A percentile compares a stretch with the other conserved stretches of the same genome.
Conservation (phyloP, 2,888 invertebrate species). For the Slavum lentiscoides region DNA sequence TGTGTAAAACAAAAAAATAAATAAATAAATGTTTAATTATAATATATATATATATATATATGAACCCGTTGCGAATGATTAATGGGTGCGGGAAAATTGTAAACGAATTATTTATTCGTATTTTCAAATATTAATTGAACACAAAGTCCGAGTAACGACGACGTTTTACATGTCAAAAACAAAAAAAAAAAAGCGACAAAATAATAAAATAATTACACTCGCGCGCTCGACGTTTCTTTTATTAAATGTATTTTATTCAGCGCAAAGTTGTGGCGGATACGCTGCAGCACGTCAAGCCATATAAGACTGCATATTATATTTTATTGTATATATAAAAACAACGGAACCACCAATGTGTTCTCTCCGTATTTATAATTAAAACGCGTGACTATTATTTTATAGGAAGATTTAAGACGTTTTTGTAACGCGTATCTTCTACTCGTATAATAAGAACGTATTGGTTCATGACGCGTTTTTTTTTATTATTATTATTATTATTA, state of each 20-base stretch:
- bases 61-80: too few relatives aligned
- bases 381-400: too few relatives aligned
- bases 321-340: not conserved
- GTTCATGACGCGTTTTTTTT: too few relatives aligned
- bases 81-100: not conserved
- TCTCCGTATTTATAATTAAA: too few relatives aligned
- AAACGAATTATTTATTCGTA: not conserved
- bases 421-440: too few relatives aligned
- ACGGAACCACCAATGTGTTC: not conserved
- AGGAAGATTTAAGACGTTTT: too few relatives aligned
- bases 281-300: not conserved
- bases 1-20: too few relatives aligned
- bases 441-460: too few relatives aligned
- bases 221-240: not conserved
- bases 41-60: too few relatives aligned
- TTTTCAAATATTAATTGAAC: not conserved
- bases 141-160: not conserved
- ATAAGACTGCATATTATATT: not conserved
- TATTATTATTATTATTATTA: too few relatives aligned
- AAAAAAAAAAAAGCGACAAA: not conserved
- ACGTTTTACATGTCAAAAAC: not conserved
- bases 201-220: too few relatives aligned
- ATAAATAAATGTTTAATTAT: too few relatives aligned
- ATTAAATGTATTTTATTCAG: not conserved
- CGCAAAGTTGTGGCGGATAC: not conserved